Evolutionary conservation across 2,888 invertebrate genomes (phyloP).

Genomic region (Digitonthophagus gazella): DNA sequence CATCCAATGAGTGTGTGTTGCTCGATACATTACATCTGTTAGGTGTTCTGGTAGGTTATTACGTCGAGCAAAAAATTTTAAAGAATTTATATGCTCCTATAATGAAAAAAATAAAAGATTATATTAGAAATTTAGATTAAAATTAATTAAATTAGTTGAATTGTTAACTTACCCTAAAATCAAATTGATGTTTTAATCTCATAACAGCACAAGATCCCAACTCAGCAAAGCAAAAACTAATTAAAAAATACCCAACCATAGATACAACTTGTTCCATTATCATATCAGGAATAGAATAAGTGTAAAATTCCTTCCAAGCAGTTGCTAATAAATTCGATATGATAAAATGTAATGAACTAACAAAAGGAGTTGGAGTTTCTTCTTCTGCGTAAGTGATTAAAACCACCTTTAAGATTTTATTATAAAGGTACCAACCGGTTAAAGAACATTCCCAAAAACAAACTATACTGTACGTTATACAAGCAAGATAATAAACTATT

Average conservation of each 20-base stretch:
- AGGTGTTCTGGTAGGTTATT: slow-evolving; percentile 53
- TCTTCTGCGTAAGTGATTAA: neutral
- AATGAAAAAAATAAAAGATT: neutral
- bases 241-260: slow-evolving; percentile 27
- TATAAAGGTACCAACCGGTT: slow-evolving; percentile 29
- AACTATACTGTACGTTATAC: slow-evolving; percentile 25
- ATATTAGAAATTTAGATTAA: neutral
- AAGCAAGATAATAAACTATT: slow-evolving; percentile 24
- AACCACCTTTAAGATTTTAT: slow-evolving; percentile 1
- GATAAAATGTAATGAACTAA: slow-evolving; percentile 16
- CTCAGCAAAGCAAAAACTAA: slow-evolving; percentile 28
- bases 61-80: slow-evolving; percentile 54
- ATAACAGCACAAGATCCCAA: slow-evolving; percentile 27
- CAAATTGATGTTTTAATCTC: slow-evolving; percentile 3
- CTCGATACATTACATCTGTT: slow-evolving; percentile 52
- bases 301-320: slow-evolving; percentile 15
- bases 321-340: slow-evolving; percentile 16
- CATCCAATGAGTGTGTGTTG: slow-evolving; percentile 56
- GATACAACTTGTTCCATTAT: slow-evolving; percentile 17
- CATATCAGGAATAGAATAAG: slow-evolving; percentile 21
- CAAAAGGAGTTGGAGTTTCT: slow-evolving; percentile 8
- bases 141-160: too few relatives aligned
- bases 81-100: slow-evolving; percentile 54
- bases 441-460: slow-evolving; percentile 27
- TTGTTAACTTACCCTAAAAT: slow-evolving; percentile 12